Evolutionary conservation across 2,113 vertebrate genomes (phyloP), one percentile per base, ranked within the genome.

Genomic region (Catharus fuscescens): DNA sequence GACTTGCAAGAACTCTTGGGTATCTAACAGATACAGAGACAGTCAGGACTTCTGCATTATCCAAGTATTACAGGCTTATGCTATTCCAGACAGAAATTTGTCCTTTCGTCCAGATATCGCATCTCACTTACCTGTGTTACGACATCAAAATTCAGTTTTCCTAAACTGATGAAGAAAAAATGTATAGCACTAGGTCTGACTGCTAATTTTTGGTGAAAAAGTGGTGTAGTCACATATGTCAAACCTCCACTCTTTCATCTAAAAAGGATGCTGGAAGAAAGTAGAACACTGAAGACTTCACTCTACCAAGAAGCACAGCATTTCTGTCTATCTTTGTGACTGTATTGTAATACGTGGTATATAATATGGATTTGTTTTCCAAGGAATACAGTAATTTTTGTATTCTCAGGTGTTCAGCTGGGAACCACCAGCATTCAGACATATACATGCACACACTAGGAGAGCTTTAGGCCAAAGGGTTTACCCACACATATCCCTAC

Each of bases 321-420:
- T 66, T 92, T 88, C 24, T 48, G 28, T 15, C n/a, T 57, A 3
- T 36, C 59, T 84, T 72, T 47, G 45, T 26, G 81, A 14, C 18
- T 57, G 50, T n/a, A 44, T 48, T 65, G n/a, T 14, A 77, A 50
- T 14, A 28, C 0, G 0, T 8, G 6, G 25, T 88, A 19, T 48
- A 48, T 36, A 53, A 77, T 3, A 5, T 4, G 40, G 19, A 61
- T 66, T 45, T 64, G 8, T 82, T 90, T 83, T 65, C n/a, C 54
- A 72, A 65, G 42, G 40, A 56, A 25, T 23, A 23, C 10, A 24
- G 57, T 34, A 25, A 14, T 53, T 82, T 72, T 69, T 17, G 11
- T 72, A 47, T 56, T 79, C 21, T 60, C 28, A 54, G 34, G 32
- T 26, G 5, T 73, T 66, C 47, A 38, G 3, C 1, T 71, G 32